phyloP scores from a whole-genome alignment of 23 tunicate species.

The Clavelina lepadiformis region DNA sequence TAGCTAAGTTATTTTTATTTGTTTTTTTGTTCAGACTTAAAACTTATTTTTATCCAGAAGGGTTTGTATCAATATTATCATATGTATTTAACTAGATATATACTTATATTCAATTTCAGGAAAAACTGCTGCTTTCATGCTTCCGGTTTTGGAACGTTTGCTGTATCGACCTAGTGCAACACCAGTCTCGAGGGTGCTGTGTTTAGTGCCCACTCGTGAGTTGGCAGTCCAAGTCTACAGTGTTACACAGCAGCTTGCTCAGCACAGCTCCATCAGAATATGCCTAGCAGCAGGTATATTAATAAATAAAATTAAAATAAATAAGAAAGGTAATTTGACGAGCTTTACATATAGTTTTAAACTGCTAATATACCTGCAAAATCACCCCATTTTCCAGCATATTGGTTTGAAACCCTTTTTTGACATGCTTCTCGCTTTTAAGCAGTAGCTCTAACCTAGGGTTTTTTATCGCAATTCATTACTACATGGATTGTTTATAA shows the following conservation, averaged over 20 bases:
- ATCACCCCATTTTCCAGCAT: too few species aligned
- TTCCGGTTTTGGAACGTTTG: slow-evolving; percentile 86
- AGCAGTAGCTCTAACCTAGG: too few species aligned
- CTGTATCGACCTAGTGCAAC: slow-evolving; percentile 46
- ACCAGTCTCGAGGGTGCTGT: slow-evolving; percentile 76
- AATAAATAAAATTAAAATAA: too few species aligned
- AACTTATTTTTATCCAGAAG: neutral
- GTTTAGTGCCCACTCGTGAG: slow-evolving; percentile 89
- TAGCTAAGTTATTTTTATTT: neutral
- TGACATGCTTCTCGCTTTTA: too few species aligned
- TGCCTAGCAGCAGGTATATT: slow-evolving; percentile 92
- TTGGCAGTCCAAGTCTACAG: slow-evolving; percentile 83
- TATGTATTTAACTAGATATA: neutral
- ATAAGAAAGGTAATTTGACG: too few species aligned
- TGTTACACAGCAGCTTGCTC: slow-evolving; percentile 72
- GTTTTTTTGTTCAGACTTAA: neutral
- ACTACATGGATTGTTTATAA: too few species aligned
- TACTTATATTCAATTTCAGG: too few species aligned
- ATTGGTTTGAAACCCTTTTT: too few species aligned
- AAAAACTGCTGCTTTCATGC: slow-evolving; percentile 96
- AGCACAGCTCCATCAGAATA: slow-evolving; percentile 49
- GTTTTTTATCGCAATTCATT: too few species aligned
- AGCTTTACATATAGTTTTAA: too few species aligned
- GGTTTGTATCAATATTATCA: too few species aligned
- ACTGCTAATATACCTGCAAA: too few species aligned